These are phyloP conservation scores for Channa argus DNA, from an alignment of 2,113 vertebrate species.

Conservation along the genomic window DNA sequence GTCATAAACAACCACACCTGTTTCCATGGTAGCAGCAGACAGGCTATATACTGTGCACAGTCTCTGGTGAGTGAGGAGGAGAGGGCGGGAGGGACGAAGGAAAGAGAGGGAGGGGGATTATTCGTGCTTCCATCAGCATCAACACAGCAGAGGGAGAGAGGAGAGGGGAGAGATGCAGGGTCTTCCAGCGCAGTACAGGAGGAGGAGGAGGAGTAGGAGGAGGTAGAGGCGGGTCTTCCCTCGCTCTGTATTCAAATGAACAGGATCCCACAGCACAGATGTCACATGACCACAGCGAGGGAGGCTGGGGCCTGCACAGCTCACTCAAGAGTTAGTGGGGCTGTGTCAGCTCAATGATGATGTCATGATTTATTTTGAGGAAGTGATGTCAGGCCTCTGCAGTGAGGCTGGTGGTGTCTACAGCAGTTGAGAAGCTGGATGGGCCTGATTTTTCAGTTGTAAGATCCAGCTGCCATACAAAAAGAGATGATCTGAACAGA, in stretches of 20 bases:
- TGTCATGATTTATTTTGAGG: constrained; percentile 87
- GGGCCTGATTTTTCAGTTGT: constrained; percentile 21
- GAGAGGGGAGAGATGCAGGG: constrained; percentile 60
- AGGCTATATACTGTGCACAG: constrained; percentile 74
- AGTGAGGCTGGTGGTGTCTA: constrained; percentile 70
- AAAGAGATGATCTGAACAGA: constrained; percentile 8
- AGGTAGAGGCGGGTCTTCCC: constrained; percentile 66
- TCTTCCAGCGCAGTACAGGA: constrained; percentile 64
- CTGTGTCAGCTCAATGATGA: constrained; percentile 78
- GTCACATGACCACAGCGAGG: constrained; percentile 66
- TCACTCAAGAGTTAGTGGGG: constrained; percentile 63
- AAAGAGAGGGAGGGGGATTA: constrained; percentile 64
- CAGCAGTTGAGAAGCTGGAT: constrained; percentile 31
- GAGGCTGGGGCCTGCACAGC: constrained; percentile 62
- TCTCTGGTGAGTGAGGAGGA: constrained; percentile 77
- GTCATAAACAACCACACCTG: constrained; percentile 87
- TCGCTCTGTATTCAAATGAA: constrained; percentile 65
- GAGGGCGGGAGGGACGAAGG: constrained; percentile 57
- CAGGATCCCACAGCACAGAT: constrained; percentile 50
- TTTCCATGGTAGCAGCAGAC: constrained; percentile 85
- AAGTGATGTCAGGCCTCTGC: constrained; percentile 82
- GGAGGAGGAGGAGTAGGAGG: constrained; percentile 37
- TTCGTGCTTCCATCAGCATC: constrained; percentile 75
- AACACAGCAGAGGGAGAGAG: constrained; percentile 50
- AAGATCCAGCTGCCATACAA: constrained; percentile 19